Conservation (phyloP, 2,797 vertebrate species). For the Linurgus olivaceus region DNA sequence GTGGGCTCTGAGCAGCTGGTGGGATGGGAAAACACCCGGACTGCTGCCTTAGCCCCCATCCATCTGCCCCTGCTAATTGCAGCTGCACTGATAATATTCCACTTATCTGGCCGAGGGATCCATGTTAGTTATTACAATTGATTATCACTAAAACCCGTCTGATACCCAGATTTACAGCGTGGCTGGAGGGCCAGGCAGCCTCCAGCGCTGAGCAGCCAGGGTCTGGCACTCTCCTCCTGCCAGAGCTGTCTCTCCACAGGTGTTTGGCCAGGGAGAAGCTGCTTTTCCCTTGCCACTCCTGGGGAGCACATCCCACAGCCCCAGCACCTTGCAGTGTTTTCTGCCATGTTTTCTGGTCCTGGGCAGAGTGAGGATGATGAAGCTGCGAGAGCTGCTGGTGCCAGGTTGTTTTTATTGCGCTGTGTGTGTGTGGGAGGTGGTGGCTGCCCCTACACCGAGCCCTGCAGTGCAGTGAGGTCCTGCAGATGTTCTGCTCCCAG, state of each 20-base stretch:
- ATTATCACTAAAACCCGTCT: slow-evolving; percentile 58
- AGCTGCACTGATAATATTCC: slow-evolving; percentile 5
- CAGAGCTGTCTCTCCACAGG: not conserved
- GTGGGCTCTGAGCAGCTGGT: not conserved
- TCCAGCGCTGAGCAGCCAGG: not conserved
- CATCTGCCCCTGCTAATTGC: slow-evolving; percentile 52
- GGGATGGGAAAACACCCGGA: not conserved
- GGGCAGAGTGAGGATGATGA: not conserved
- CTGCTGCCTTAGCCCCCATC: slow-evolving; percentile 15
- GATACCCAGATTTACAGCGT: slow-evolving; percentile 53
- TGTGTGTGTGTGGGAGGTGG: not conserved
- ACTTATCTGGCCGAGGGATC: slow-evolving; percentile 11
- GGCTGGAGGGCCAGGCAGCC: not conserved
- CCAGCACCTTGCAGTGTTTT: rapidly evolving
- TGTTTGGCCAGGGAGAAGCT: not conserved
- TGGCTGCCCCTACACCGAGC: not conserved
- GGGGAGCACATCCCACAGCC: not conserved
- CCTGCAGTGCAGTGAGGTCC: not conserved
- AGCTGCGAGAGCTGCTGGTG: not conserved
- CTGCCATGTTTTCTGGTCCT: rapidly evolving
- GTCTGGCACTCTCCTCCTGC: not conserved
- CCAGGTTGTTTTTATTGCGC: not conserved
- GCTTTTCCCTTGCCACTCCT: not conserved
- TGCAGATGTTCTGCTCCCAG: not conserved
- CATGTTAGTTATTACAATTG: not conserved